Percentiles rank a stretch among this genome's conserved stretches.
These are phyloP conservation scores for Mamestra configurata DNA, from an alignment of 1,140 invertebrate species.

Conservation along the genomic window DNA sequence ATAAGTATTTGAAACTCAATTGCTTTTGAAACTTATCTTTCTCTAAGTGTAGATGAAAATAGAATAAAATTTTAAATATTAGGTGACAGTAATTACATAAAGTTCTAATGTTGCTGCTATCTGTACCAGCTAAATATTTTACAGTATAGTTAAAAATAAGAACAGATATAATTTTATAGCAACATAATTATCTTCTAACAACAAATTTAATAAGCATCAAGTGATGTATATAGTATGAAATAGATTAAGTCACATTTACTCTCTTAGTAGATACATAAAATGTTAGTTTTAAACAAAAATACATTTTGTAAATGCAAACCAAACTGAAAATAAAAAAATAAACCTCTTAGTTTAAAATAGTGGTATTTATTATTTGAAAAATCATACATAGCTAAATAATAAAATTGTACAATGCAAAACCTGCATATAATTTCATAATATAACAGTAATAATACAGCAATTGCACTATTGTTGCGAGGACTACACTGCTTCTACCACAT, in stretches of 20 bases:
- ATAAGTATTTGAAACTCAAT: constrained; percentile 74
- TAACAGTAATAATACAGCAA: constrained; percentile 79
- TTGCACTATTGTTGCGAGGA: constrained; percentile 87
- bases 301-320: constrained; percentile 70
- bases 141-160: constrained; percentile 54
- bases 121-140: constrained; percentile 71
- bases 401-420: constrained; percentile 87
- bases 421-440: constrained; percentile 85
- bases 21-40: constrained; percentile 70
- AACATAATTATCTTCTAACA: constrained; percentile 53
- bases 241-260: constrained; percentile 50
- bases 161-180: constrained; percentile 55
- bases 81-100: constrained; percentile 70
- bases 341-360: constrained; percentile 82
- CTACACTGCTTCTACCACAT: constrained; percentile 83
- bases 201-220: constrained; percentile 50
- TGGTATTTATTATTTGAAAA: constrained; percentile 86
- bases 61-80: constrained; percentile 76
- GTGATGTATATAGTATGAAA: constrained; percentile 43
- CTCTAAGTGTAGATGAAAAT: constrained; percentile 79
- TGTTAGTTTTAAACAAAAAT: constrained; percentile 55
- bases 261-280: constrained; percentile 51
- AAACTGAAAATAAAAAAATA: constrained; percentile 80
- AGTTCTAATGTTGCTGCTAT: constrained; percentile 74
- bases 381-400: constrained; percentile 86